Evolutionary conservation across 2,113 vertebrate genomes (phyloP).

Genomic region (Limnothrissa miodon): DNA sequence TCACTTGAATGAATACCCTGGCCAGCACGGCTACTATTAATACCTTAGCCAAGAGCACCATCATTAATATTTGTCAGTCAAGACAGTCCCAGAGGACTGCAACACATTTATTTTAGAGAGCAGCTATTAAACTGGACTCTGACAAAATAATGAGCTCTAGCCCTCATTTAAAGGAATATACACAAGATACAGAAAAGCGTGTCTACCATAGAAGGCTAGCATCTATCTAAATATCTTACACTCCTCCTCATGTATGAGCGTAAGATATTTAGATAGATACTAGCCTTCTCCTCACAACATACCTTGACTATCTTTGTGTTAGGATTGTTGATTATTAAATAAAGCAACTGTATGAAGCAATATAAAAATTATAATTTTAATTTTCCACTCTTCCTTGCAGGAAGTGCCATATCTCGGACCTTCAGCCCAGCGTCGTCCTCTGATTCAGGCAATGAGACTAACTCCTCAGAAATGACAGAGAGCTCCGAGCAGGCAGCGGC

Average conservation of each 20-base stretch:
- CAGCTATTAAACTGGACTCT: background rate
- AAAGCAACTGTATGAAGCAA: too few relatives aligned
- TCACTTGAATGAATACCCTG: background rate
- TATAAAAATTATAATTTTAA: too few relatives aligned
- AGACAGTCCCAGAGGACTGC: background rate
- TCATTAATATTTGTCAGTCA: background rate
- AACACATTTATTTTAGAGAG: background rate
- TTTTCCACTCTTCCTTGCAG: conserved; percentile 79
- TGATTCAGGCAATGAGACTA: conserved; percentile 98
- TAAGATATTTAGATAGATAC: too few relatives aligned
- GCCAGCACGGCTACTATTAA: background rate
- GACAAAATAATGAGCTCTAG: background rate
- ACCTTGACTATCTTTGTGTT: background rate
- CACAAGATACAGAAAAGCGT: background rate
- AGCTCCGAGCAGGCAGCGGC: conserved; percentile 85
- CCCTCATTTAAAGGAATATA: background rate
- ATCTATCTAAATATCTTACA: too few relatives aligned
- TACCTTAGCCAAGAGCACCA: background rate
- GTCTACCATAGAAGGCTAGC: too few relatives aligned
- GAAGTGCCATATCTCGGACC: conserved; percentile 88
- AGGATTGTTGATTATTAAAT: too few relatives aligned
- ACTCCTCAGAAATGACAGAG: conserved; percentile 98
- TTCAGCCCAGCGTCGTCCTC: conserved; percentile 95
- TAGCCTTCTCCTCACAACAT: too few relatives aligned
- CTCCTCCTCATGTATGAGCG: too few relatives aligned